Conservation (phyloP, 2,888 invertebrate genomes). For the Germaria angustata region DNA sequence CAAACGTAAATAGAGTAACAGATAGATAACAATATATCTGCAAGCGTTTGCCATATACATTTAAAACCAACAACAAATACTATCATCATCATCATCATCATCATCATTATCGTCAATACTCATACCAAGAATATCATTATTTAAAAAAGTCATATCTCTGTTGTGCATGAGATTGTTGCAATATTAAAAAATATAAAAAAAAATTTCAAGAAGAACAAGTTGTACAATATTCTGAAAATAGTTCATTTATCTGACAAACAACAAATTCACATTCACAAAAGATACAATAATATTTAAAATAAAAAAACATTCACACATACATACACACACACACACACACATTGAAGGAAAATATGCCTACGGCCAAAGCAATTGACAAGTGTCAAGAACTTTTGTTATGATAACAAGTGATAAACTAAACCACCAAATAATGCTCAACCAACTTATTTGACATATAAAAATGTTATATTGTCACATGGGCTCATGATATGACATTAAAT, state of each 20-base stretch:
- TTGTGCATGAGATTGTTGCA: constrained; percentile 41
- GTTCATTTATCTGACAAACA: constrained; percentile 23
- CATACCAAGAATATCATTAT: constrained; percentile 24
- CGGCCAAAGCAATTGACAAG: constrained; percentile 28
- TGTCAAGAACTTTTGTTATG: constrained; percentile 20
- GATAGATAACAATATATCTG: constrained; percentile 26
- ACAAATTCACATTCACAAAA: constrained; percentile 36
- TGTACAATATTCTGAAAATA: constrained; percentile 3
- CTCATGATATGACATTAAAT: too few relatives aligned
- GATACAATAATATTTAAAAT: constrained; percentile 10
- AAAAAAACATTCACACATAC: too few relatives aligned
- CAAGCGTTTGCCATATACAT: constrained; percentile 16
- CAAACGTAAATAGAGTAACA: constrained; percentile 53
- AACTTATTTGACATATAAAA: not conserved
- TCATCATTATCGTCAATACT: not conserved
- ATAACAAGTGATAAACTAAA: not conserved
- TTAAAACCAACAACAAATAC: constrained; percentile 7
- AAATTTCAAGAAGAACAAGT: constrained; percentile 3
- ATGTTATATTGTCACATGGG: too few relatives aligned
- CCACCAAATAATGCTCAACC: not conserved
- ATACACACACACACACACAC: too few relatives aligned
- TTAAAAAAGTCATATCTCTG: constrained; percentile 42
- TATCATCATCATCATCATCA: not conserved
- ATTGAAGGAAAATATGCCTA: constrained; percentile 23
- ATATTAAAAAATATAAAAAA: constrained; percentile 21